phyloP scores from a whole-genome alignment of 2,888 invertebrate species.

The Malthinus seriepunctatus region DNA sequence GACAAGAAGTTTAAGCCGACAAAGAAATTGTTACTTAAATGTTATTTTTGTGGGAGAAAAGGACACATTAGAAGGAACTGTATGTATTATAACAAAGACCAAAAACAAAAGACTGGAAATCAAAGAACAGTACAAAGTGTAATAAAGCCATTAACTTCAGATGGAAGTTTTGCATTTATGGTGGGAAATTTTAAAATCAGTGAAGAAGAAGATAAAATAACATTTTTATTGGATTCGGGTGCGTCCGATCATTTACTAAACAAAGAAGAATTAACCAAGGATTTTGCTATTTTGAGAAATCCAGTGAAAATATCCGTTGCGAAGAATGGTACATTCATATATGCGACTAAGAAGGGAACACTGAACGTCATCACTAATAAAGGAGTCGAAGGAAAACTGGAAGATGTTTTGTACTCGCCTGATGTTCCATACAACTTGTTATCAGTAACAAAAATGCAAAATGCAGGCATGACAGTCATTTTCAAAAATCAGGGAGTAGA shows the following conservation, averaged over 20 bases:
- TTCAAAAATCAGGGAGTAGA: background rate
- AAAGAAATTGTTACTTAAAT: too few relatives aligned
- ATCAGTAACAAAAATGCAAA: conserved; percentile 1
- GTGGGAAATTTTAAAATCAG: too few relatives aligned
- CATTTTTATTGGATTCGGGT: background rate
- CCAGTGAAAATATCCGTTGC: background rate
- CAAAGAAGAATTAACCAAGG: background rate
- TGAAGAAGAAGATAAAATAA: background rate
- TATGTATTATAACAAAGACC: too few relatives aligned
- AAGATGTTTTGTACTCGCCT: conserved; percentile 7
- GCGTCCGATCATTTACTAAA: background rate
- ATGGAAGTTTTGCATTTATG: too few relatives aligned
- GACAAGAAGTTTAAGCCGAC: too few relatives aligned
- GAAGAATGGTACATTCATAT: background rate
- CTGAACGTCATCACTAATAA: background rate
- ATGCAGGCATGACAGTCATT: background rate
- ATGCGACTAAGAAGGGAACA: background rate
- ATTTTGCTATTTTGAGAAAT: background rate
- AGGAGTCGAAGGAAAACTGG: background rate
- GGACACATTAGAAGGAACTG: too few relatives aligned
- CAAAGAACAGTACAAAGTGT: too few relatives aligned
- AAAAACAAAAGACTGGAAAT: too few relatives aligned
- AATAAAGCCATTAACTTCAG: too few relatives aligned
- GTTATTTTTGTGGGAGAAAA: too few relatives aligned
- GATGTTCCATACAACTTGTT: conserved; percentile 5